phyloP scores from a whole-genome alignment of 2,113 vertebrate genomes.

The Hippolais icterina region DNA sequence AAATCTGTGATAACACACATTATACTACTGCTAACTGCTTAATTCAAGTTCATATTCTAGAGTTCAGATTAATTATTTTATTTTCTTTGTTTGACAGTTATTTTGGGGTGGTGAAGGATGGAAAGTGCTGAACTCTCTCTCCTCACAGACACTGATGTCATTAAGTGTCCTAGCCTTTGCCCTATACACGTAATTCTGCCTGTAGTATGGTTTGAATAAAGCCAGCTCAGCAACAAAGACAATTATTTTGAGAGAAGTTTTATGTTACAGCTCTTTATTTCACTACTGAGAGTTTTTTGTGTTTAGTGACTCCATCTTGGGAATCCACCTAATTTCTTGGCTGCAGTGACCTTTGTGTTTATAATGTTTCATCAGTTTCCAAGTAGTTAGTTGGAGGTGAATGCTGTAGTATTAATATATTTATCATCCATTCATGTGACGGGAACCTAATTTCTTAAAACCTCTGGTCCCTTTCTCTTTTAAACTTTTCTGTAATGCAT shows the following conservation, averaged over 20 bases:
- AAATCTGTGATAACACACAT: background rate
- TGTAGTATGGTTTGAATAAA: slow-evolving; percentile 3
- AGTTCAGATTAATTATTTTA: background rate
- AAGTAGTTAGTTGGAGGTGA: background rate
- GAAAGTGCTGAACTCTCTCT: background rate
- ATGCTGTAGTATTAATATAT: background rate
- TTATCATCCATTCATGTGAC: background rate
- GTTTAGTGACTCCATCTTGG: background rate
- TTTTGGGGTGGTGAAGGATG: background rate
- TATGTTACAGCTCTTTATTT: slow-evolving; percentile 22
- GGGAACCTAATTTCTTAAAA: background rate
- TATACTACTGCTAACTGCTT: background rate
- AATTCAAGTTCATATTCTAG: background rate
- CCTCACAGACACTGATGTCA: background rate
- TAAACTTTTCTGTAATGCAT: background rate
- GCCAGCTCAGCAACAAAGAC: slow-evolving; percentile 17
- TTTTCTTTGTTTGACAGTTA: background rate
- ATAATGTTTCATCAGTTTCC: background rate
- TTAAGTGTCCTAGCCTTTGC: background rate
- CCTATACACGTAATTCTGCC: background rate
- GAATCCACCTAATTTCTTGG: slow-evolving; percentile 11
- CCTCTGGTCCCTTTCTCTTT: background rate
- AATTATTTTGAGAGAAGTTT: slow-evolving; percentile 36
- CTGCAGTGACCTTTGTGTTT: slow-evolving; percentile 7
- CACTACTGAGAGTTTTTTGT: background rate